Evolutionary conservation across 2,888 invertebrate species (phyloP), one percentile per base, ranked within the genome.

Genomic region (Tolmerus cingulatus): DNA sequence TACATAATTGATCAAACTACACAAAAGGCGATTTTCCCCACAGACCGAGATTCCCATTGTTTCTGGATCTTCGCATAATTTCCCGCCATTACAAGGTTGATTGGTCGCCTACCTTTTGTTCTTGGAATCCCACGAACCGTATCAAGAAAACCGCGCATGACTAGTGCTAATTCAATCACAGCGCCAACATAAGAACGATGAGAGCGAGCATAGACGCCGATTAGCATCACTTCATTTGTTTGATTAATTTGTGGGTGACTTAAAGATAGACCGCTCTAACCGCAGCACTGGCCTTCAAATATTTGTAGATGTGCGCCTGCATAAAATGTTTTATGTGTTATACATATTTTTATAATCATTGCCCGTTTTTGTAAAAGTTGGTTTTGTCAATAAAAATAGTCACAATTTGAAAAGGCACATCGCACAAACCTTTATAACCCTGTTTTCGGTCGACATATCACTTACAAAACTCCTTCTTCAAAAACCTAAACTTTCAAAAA

Each of bases 91-190:
- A 46, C 85, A 85, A 85, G 85, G 85, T 74, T 74, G 85, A 74
- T 74, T 85, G 57, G 85, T 46, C 74, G 85, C 74, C 74, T 85
- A 74, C 46, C 37, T 40, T 66, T 40, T 74, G 74, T 85, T 74
- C 43, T 74, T 46, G 9, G 27, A 74, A 43, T 40, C 46, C 14
- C 27, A 30, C 51, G 79, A 46, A 46, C 46, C 79, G 7, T 16
- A 46, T 40, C 16, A 46, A 19, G 46, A 19, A 40, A 27, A 79
- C 51, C 79, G 46, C 51, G 51, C 43, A 23, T 27, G 43, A 14
- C 79, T 37, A 46, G 46, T 43, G 43, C 27, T 37, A 76, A 76
- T 40, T 76, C 14, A 76, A 76, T 76, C 16, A n/a, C 30, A 40
- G n/a, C 66, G 27, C 27, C 27, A 27, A 27, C 66, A 27, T 4